Evolutionary conservation across 1,140 invertebrate genomes (phyloP).

Genomic region (Saccostrea glomerata): DNA sequence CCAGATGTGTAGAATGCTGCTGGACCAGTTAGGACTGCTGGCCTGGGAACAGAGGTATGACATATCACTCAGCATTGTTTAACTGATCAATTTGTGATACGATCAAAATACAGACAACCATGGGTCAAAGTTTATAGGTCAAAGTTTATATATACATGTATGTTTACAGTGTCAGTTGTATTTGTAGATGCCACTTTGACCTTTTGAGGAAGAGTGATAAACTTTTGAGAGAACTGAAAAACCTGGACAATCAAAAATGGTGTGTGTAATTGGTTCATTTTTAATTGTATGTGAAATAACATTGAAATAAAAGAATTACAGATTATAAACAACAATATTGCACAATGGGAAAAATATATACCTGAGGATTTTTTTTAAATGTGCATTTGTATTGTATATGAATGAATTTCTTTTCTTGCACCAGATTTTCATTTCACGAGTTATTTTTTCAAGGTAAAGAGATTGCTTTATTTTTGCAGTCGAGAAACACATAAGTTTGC

Average conservation of each 20-base stretch:
- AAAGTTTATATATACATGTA: no score
- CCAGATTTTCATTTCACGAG: no score
- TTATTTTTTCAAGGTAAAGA: not conserved
- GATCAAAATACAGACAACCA: no score
- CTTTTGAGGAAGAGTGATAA: constrained; percentile 94
- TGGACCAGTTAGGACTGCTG: constrained; percentile 89
- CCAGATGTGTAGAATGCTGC: constrained; percentile 89
- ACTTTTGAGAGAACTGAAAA: constrained; percentile 92
- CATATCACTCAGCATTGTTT: no score
- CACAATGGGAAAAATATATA: no score
- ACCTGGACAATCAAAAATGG: constrained; percentile 91
- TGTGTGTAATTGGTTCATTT: constrained; percentile 72
- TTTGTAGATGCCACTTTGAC: constrained; percentile 83
- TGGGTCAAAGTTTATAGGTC: no score
- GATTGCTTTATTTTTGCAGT: constrained; percentile 77
- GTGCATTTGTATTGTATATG: no score
- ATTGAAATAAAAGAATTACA: not conserved
- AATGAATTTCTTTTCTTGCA: no score
- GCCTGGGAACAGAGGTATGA: no score
- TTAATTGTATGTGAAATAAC: not conserved
- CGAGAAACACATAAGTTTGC: constrained; percentile 99
- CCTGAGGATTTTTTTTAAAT: no score
- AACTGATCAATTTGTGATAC: no score
- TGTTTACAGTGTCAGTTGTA: not conserved
- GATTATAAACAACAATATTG: not conserved